These are phyloP conservation scores for Actias luna DNA, from an alignment of 2,888 invertebrate genomes.

Conservation along the genomic window DNA sequence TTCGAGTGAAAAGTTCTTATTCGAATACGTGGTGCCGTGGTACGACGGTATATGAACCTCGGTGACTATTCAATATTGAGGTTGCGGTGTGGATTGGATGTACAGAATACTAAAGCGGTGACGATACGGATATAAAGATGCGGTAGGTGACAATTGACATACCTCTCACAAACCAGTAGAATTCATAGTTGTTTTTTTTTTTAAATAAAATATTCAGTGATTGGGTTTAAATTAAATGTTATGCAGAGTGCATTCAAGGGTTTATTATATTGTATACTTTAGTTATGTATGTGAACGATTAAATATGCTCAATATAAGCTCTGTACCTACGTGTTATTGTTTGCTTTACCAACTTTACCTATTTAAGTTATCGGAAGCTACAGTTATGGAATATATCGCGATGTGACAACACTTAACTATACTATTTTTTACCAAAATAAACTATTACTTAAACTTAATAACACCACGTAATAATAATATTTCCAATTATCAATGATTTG, in stretches of 20 bases:
- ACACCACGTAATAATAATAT: no score
- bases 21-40: conserved; percentile 44
- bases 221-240: not conserved
- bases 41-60: conserved; percentile 46
- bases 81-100: conserved; percentile 44
- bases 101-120: conserved; percentile 53
- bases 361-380: no score
- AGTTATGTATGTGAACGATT: not conserved
- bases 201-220: not conserved
- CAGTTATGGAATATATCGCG: no score
- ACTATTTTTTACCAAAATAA: no score
- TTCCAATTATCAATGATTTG: no score
- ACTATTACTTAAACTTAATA: no score
- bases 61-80: conserved; percentile 62
- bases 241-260: not conserved
- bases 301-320: not conserved
- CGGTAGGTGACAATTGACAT: conserved; percentile 26
- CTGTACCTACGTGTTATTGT: no score
- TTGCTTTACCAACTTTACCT: no score
- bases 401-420: no score
- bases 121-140: conserved; percentile 51
- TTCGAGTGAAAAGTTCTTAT: conserved; percentile 63
- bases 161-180: conserved; percentile 16
- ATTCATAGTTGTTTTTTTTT: not conserved
- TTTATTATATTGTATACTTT: not conserved